These are phyloP conservation scores for Fulmarus glacialis DNA, from an alignment of 2,113 vertebrate species.

Conservation along the genomic window DNA sequence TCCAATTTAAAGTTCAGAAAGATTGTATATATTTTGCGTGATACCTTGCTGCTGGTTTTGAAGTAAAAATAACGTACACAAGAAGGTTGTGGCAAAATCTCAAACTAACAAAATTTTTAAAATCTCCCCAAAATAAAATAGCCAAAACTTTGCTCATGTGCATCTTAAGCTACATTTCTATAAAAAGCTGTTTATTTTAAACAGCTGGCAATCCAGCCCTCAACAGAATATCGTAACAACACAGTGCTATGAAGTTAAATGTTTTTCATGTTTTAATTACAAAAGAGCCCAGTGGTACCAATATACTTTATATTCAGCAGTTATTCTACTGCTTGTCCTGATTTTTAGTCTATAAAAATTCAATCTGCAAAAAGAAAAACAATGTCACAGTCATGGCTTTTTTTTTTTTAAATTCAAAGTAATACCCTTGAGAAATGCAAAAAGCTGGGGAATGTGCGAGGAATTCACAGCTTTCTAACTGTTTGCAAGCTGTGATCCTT, in stretches of 20 bases:
- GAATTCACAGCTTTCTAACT: background rate
- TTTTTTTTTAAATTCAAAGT: background rate
- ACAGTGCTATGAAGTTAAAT: background rate
- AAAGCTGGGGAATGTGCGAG: background rate
- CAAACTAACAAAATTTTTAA: background rate
- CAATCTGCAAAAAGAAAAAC: background rate
- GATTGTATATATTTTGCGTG: background rate
- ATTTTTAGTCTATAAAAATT: background rate
- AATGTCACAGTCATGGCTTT: background rate
- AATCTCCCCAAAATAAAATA: background rate
- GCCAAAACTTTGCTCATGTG: background rate
- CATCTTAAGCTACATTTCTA: background rate
- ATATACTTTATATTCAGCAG: background rate
- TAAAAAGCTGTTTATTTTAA: constrained; percentile 8
- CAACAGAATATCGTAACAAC: background rate
- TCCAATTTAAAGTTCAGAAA: background rate
- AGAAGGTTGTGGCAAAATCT: background rate
- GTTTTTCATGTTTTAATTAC: background rate
- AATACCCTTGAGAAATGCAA: background rate
- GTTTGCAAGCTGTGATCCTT: background rate
- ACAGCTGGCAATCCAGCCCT: background rate
- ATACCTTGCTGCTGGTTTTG: background rate
- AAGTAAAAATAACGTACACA: background rate
- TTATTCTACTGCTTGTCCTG: background rate
- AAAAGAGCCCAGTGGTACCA: background rate